Evolutionary conservation across 2,797 vertebrate genomes (phyloP).

Genomic region (Muraenolepis orangiensis): DNA sequence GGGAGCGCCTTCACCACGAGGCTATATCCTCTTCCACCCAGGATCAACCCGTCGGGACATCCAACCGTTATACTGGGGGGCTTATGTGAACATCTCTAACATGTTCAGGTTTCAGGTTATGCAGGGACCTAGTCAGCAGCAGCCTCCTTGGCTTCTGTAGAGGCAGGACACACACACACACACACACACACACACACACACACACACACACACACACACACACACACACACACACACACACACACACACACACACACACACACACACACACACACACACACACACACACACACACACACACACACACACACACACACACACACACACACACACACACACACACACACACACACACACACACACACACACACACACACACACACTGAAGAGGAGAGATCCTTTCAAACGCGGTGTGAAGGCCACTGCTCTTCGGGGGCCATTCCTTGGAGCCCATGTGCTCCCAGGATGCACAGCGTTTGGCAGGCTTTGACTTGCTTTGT

Average conservation of each 20-base stretch:
- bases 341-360: not conserved
- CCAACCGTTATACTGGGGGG: too few relatives aligned
- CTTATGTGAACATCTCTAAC: too few relatives aligned
- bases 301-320: not conserved
- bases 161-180: not conserved
- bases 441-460: slow-evolving; percentile 26
- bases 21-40: not conserved
- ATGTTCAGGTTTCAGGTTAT: too few relatives aligned
- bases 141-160: not conserved
- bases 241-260: not conserved
- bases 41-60: too few relatives aligned
- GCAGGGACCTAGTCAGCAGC: not conserved
- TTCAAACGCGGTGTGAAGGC: slow-evolving; percentile 27
- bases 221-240: not conserved
- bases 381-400: not conserved
- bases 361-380: not conserved
- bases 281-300: not conserved
- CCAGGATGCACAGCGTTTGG: slow-evolving; percentile 29
- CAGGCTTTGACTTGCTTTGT: slow-evolving; percentile 55
- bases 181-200: not conserved
- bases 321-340: not conserved
- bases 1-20: not conserved
- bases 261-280: not conserved
- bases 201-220: not conserved
- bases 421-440: slow-evolving; percentile 33